Evolutionary conservation across 2,888 invertebrate species (phyloP), one percentile per base, ranked within the genome.

Genomic region (Erpobdella octoculata): DNA sequence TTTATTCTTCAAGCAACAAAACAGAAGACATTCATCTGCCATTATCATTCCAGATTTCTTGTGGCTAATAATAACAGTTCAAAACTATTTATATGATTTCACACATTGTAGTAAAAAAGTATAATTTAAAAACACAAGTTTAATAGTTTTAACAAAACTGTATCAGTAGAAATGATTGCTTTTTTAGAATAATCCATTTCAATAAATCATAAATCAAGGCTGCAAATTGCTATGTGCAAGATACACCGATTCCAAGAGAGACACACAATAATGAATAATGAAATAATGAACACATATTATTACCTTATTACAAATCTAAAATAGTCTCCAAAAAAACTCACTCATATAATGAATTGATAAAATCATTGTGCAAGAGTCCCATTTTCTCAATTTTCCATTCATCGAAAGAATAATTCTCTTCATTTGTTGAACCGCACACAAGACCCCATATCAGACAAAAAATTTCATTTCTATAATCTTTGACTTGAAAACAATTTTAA

Each of bases 401-500:
- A 25, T 53, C 28, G 28, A 53, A 53, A 15, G 21, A 25, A 53
- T 53, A 53, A 25, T 21, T 25, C 21, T 21, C n/a, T 8, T 53
- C 53, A 25, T 53, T 53, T 53, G 21, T 21, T 25, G 53, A 53
- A 25, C 28, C 28, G 21, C 28, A 25, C 21, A 53, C 28, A 53
- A 53, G 28, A 53, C 53, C 28, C 53, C 53, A 53, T n/a, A 53
- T 53, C 53, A 53, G 5, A 12, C 21, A 53, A 28, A 53, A 28
- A 53, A 28, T 53, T 53, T 53, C 53, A 53, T 53, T 53, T 53
- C 53, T 53, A n/a, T n/a, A n/a, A n/a, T 28, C 53, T n/a, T 15
- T 53, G 8, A 53, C 53, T 53, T 25, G 53, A 28, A 8, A 1
- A 53, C 21, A n/a, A 53, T 53, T 6, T 21, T 1, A 9, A 53